A percentile compares a stretch with the other conserved stretches of the same genome.
These are phyloP conservation scores for Premnoplex brunnescens DNA, from an alignment of 2,797 vertebrate species.

Conservation along the genomic window DNA sequence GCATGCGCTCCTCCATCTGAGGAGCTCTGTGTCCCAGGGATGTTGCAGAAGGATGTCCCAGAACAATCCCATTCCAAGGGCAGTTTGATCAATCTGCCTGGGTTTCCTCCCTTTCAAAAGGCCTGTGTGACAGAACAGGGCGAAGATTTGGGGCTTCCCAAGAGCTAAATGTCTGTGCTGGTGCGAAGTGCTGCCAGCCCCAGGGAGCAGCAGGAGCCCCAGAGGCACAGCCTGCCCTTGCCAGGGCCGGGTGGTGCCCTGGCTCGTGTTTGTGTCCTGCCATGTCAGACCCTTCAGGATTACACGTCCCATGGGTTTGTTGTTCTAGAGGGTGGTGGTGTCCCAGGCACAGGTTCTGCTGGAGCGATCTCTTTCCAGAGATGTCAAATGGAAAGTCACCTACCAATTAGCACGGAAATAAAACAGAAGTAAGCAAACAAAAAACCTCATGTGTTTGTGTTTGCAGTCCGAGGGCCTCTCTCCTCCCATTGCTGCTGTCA, in stretches of 20 bases:
- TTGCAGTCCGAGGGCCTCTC: background rate
- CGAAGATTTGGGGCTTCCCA: background rate
- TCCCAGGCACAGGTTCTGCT: conserved; percentile 45
- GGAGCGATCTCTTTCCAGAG: conserved; percentile 11
- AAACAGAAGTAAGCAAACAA: background rate
- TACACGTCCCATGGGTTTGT: background rate
- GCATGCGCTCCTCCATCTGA: fast-evolving
- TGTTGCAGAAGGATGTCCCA: background rate
- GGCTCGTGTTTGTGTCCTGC: background rate
- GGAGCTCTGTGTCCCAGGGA: background rate
- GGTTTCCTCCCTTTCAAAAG: background rate
- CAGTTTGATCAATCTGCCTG: fast-evolving
- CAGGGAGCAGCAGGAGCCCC: background rate
- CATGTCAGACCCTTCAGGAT: background rate
- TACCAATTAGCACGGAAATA: background rate
- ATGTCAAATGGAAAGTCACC: conserved; percentile 52
- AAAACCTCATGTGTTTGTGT: conserved; percentile 40
- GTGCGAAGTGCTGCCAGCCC: background rate
- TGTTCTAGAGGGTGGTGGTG: conserved; percentile 52
- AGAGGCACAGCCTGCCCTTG: background rate
- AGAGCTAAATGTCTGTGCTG: background rate
- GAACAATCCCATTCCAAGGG: background rate
- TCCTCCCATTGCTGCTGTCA: background rate
- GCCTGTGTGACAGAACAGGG: background rate
- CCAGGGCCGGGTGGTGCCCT: conserved; percentile 3